Evolutionary conservation across 2,888 invertebrate species (phyloP).

Genomic region (Byasa hedistus): DNA sequence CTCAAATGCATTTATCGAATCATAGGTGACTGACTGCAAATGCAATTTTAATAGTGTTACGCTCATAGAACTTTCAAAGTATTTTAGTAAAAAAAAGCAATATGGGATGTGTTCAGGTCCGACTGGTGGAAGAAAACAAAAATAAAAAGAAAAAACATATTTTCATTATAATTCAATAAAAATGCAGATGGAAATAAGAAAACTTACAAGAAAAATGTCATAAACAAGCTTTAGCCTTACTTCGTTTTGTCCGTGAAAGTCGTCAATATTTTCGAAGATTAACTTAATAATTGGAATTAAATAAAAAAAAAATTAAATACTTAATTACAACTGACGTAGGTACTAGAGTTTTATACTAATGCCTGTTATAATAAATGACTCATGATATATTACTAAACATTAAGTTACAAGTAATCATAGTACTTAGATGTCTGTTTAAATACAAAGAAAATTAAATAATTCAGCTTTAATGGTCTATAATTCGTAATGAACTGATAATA

Average conservation of each 20-base stretch:
- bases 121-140: constrained; percentile 37
- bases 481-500: constrained; percentile 79
- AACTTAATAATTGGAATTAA: constrained; percentile 76
- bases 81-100: no score
- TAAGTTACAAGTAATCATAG: constrained; percentile 70
- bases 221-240: constrained; percentile 74
- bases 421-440: constrained; percentile 74
- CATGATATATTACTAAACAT: constrained; percentile 74
- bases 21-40: no score
- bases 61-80: no score
- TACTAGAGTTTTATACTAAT: constrained; percentile 73
- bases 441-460: constrained; percentile 78
- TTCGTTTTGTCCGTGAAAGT: constrained; percentile 70
- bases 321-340: constrained; percentile 77
- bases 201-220: constrained; percentile 78
- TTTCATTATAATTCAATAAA: constrained; percentile 80
- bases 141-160: constrained; percentile 72
- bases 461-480: constrained; percentile 76
- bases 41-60: no score
- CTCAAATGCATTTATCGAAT: no score
- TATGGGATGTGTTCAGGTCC: not conserved
- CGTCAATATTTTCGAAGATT: constrained; percentile 74
- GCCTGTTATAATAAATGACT: constrained; percentile 78
- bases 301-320: constrained; percentile 78
- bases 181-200: constrained; percentile 79